Evolutionary conservation across 2,113 vertebrate genomes (phyloP).

Genomic region (Cromileptes altivelis): DNA sequence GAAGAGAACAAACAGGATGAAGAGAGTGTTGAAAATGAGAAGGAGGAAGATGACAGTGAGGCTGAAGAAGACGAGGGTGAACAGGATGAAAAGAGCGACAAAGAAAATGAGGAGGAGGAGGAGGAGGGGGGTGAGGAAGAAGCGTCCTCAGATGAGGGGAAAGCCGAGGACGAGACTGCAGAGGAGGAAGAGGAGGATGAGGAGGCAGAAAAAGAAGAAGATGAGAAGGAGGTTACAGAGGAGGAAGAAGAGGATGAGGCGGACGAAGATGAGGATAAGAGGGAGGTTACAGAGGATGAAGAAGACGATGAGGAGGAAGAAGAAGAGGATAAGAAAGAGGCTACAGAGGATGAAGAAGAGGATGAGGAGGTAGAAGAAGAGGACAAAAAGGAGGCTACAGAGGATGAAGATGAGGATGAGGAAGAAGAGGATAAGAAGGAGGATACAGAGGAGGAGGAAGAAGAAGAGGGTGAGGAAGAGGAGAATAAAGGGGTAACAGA

Average conservation of each 20-base stretch:
- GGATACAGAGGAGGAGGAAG: neutral
- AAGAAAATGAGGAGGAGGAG: neutral
- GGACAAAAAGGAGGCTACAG: neutral
- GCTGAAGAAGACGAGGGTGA: neutral
- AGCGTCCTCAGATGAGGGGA: neutral
- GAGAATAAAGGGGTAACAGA: neutral
- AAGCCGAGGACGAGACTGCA: neutral
- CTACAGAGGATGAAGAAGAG: neutral
- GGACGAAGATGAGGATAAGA: neutral
- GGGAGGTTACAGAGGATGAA: neutral
- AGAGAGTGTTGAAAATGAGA: neutral
- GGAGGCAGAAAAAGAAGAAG: constrained; percentile 9
- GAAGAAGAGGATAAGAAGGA: neutral
- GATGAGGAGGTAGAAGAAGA: neutral
- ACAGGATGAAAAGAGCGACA: neutral
- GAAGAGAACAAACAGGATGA: constrained; percentile 13
- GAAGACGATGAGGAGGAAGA: neutral
- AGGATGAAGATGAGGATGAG: neutral
- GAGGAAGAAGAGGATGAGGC: neutral
- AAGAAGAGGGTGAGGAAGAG: neutral
- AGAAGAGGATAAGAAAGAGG: neutral
- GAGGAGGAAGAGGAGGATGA: constrained; percentile 27
- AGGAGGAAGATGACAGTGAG: neutral
- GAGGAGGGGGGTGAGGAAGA: neutral
- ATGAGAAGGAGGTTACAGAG: neutral